Evolutionary conservation across 2,888 invertebrate genomes (phyloP).

Genomic region (Agrotis clavis): DNA sequence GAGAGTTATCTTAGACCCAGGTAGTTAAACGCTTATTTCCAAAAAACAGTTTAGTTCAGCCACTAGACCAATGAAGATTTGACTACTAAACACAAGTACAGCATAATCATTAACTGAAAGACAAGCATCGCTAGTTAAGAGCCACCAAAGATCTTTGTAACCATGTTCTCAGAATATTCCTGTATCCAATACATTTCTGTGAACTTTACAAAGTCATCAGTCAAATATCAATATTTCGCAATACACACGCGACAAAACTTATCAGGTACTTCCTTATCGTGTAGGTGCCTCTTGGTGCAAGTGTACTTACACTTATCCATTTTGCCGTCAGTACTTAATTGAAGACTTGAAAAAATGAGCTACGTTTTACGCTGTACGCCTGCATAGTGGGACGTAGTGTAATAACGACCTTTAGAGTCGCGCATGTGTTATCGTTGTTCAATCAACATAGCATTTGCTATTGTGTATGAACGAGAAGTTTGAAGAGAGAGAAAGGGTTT

Average conservation of each 20-base stretch:
- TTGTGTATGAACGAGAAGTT: constrained; percentile 27
- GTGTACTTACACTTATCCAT: background rate
- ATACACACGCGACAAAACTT: background rate
- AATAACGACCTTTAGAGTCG: constrained; percentile 37
- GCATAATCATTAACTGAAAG: background rate
- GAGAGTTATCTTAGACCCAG: background rate
- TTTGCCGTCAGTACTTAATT: constrained; percentile 60
- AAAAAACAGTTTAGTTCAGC: background rate
- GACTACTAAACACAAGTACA: background rate
- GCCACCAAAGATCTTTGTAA: background rate
- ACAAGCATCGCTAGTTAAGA: background rate
- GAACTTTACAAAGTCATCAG: background rate
- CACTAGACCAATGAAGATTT: background rate
- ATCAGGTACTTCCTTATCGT: background rate
- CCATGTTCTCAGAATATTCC: background rate
- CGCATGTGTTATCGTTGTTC: constrained; percentile 44
- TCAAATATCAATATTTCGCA: too few relatives aligned
- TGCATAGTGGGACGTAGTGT: constrained; percentile 34
- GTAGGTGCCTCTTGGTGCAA: background rate
- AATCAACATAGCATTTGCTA: constrained; percentile 46
- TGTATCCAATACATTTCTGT: background rate
- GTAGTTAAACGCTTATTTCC: background rate
- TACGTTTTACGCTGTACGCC: constrained; percentile 47
- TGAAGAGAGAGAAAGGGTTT: background rate
- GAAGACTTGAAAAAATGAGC: constrained; percentile 65